phyloP scores from a whole-genome alignment of 2,888 invertebrate genomes.

The Lithophane leautieri region DNA sequence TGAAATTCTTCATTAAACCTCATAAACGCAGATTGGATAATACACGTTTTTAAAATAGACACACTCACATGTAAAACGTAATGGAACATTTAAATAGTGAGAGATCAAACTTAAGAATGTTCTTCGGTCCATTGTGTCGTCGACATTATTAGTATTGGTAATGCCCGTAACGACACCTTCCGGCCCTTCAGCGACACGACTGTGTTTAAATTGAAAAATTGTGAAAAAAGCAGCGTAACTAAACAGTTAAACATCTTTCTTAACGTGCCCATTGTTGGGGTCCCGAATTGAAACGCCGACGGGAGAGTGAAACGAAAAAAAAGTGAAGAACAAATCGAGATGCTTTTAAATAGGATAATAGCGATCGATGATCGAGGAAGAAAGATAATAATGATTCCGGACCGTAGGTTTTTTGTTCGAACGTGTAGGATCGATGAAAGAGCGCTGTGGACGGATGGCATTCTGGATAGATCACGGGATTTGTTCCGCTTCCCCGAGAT shows the following conservation, averaged over 20 bases:
- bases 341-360: constrained; percentile 90
- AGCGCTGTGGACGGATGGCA: constrained; percentile 78
- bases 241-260: constrained; percentile 90
- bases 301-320: constrained; percentile 84
- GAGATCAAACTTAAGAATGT: constrained; percentile 71
- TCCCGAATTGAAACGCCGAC: constrained; percentile 87
- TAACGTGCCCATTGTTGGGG: constrained; percentile 87
- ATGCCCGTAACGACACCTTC: constrained; percentile 89
- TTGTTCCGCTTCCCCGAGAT: constrained; percentile 89
- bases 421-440: constrained; percentile 82
- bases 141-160: constrained; percentile 85
- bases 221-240: constrained; percentile 89
- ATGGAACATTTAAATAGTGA: constrained; percentile 63
- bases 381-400: constrained; percentile 89
- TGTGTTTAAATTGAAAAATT: constrained; percentile 89
- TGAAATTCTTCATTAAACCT: constrained; percentile 74
- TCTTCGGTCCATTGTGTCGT: constrained; percentile 72
- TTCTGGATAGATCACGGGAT: constrained; percentile 85
- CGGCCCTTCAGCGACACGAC: constrained; percentile 88
- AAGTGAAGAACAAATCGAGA: constrained; percentile 88
- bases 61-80: constrained; percentile 66
- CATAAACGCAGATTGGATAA: constrained; percentile 68
- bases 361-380: constrained; percentile 89
- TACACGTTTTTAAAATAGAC: constrained; percentile 67
- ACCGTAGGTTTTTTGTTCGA: constrained; percentile 83